These are phyloP conservation scores for Sclerurus mexicanus DNA, from an alignment of 2,113 vertebrate species.

Conservation along the genomic window DNA sequence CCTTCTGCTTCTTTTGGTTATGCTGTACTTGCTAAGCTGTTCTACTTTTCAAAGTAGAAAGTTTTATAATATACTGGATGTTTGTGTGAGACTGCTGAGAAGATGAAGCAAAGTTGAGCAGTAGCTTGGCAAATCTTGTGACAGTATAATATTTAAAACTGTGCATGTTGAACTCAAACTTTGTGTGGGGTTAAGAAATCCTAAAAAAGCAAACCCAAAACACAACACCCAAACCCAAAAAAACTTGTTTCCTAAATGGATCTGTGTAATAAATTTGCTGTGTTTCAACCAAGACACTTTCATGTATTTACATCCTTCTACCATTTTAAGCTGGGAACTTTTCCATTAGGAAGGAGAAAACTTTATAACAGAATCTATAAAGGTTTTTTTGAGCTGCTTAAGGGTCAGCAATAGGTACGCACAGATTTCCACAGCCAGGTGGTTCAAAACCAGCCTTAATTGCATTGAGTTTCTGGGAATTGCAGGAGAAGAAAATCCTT, in stretches of 20 bases:
- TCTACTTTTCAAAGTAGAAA: background rate
- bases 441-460: rapidly evolving
- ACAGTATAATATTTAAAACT: background rate
- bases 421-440: rapidly evolving
- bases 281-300: background rate
- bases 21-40: background rate
- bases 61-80: background rate
- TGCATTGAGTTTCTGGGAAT: background rate
- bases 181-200: background rate
- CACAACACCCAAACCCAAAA: background rate
- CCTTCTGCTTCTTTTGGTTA: background rate
- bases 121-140: rapidly evolving
- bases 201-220: background rate
- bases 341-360: background rate
- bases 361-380: background rate
- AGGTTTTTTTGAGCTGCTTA: rapidly evolving
- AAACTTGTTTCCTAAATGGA: background rate
- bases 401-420: rapidly evolving
- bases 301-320: background rate
- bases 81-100: background rate
- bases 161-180: background rate
- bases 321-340: background rate
- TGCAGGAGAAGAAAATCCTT: background rate
- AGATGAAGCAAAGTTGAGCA: background rate
- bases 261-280: background rate